Evolutionary conservation across 2,113 vertebrate genomes (phyloP), one percentile per base, ranked within the genome.

Genomic region (Gymnobelideus leadbeateri): DNA sequence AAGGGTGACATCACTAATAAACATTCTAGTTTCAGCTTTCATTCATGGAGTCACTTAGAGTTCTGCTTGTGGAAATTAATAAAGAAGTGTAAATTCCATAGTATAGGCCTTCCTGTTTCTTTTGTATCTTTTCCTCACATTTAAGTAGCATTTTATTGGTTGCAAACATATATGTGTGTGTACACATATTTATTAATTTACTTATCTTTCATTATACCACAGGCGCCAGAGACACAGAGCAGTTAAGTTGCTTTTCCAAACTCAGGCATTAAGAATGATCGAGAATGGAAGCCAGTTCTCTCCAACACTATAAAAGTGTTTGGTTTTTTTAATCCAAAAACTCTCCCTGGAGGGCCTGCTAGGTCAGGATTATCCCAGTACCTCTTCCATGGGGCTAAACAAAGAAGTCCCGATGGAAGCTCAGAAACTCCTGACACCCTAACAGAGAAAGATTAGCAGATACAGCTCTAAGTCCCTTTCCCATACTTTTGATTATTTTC

Each of bases 1-100:
- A 92, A 96, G 90, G 90, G 89, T 92, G 93, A 12, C 93, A 61
- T 12, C 93, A 92, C 89, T 9, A 90, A 51, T 94, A 90, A 51
- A 92, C 93, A 68, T 25, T 89, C 31, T 89, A 53, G 47, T 92
- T 93, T 53, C 94, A 25, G 54, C 3, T n/a, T 89, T 9, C 2
- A 49, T 92, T 94, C 54, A 54, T 51, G 49, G 2, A 47, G 47
- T 50, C 89, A 43, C n/a, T 47, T 47, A 90, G 47, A 47, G 9
- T 50, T 50, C 53, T 90, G 25, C 47, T 49, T 90, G 47, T 31
- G 10, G 49, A 4, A 90, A 90, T 90, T 90, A 49, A 90, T 90
- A 90, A 90, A 50, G 47, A 90, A 50, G 25, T 90, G 8, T 12
- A 50, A n/a, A 90, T 28, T 28, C 47, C 12, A 49, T 31, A 90